phyloP scores from a whole-genome alignment of 2,888 invertebrate genomes.

The Serripes groenlandicus region DNA sequence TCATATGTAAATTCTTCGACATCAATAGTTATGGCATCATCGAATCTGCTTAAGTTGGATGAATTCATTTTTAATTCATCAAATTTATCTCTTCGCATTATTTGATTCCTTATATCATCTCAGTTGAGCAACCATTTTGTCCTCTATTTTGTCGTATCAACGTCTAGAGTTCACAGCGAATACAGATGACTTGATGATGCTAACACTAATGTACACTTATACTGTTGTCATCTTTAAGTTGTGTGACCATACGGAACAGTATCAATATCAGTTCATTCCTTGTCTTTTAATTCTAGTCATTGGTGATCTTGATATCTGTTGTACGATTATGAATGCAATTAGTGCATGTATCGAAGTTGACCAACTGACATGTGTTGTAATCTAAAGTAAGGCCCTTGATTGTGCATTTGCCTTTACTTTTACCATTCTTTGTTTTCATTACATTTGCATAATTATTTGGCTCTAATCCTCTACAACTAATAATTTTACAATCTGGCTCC shows the following conservation, averaged over 20 bases:
- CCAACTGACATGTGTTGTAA: not conserved
- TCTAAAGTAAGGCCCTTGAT: not conserved
- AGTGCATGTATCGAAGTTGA: conserved; percentile 4
- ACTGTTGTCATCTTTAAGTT: not conserved
- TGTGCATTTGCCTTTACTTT: conserved; percentile 1
- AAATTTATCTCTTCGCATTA: no score
- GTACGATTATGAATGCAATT: not conserved
- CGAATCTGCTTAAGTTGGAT: no score
- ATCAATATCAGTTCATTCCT: not conserved
- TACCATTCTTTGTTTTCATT: no score
- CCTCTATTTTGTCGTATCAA: not conserved
- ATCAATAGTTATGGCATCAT: no score
- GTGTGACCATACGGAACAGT: not conserved
- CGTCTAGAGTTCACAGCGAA: not conserved
- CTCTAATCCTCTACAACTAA: no score
- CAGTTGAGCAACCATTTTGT: no score
- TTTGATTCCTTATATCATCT: no score
- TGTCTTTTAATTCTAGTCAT: not conserved
- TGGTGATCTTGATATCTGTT: not conserved
- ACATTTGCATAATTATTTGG: no score
- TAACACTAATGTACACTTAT: not conserved
- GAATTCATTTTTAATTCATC: no score
- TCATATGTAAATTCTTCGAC: no score
- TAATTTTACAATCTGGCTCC: no score
- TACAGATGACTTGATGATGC: not conserved